Evolutionary conservation across 37 sponge, comb jelly and placozoan genomes (phyloP).

Genomic region (Ianthella basta): DNA sequence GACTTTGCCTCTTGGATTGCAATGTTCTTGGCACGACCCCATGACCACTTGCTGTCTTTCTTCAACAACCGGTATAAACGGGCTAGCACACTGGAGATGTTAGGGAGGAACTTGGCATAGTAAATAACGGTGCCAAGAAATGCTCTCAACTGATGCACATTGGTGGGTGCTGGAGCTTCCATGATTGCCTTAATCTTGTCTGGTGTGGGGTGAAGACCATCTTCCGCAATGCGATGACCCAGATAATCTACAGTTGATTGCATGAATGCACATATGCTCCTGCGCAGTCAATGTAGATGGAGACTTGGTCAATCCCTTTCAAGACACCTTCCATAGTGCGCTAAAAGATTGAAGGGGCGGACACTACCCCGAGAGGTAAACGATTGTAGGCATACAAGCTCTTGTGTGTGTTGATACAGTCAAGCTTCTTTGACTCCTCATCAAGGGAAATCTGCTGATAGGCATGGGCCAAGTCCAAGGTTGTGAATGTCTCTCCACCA

Average conservation of each 20-base stretch:
- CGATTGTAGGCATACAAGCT: background rate
- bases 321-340: background rate
- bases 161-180: background rate
- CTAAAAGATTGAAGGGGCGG: background rate
- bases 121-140: background rate
- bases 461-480: constrained; percentile 18
- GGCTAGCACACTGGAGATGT: background rate
- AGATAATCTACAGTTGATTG: background rate
- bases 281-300: background rate
- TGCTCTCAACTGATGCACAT: background rate
- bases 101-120: background rate
- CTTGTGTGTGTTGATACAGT: constrained; percentile 13
- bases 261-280: background rate
- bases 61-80: background rate
- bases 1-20: background rate
- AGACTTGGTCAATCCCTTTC: background rate
- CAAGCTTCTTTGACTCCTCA: background rate
- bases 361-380: background rate
- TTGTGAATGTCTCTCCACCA: background rate
- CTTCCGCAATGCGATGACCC: background rate
- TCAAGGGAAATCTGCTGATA: background rate
- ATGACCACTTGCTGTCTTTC: background rate
- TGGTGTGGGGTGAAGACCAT: background rate
- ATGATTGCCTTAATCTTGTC: background rate
- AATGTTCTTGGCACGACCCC: background rate